Evolutionary conservation across 2,797 vertebrate genomes (phyloP), one percentile per base, ranked within the genome.

Genomic region (Micromesistius poutassou): DNA sequence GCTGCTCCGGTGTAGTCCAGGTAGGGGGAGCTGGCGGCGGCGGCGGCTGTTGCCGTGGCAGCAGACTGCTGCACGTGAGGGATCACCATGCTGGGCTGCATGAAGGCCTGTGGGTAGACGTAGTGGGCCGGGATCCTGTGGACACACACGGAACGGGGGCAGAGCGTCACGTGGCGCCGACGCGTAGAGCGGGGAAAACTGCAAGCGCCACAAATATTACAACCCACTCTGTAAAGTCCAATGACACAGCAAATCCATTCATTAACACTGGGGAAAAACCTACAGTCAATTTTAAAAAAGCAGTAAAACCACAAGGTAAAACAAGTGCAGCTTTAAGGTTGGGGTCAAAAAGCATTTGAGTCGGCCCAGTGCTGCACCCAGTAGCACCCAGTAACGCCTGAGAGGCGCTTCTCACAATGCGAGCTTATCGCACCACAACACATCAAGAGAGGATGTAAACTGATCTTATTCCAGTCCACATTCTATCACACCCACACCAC

Each of bases 211-310:
- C 95, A 96, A 94, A 94, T 95, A 94, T 93, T 40, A 88, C 91
- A 93, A 93, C 91, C 88, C 89, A 95, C 94, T 95, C 95, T 94
- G 70, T 95, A 96, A 96, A 73, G 96, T 94, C 95, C 95, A 96
- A 94, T 94, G 93, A 94, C 96, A 98, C 96, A 95, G 97, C 97
- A 98, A 96, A 96, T 91, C 96, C 96, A 98, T 96, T 96, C 97
- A 95, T 94, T 94, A 91, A 90, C 83, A 90, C 89, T 38, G 36
- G 36, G 81, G 87, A 84, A 89, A 86, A 74, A 80, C 88, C 88
- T 89, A 86, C 89, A 84, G 85, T 90, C 94, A 95, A 86, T 85
- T 78, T 74, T 14, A 88, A 87, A 86, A 77, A 91, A 90, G 91
- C 91, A 88, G 90, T 88, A 92, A 90, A 89, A 86, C 79, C 83